A percentile compares a stretch with the other conserved stretches of the same genome.
These are phyloP conservation scores for Dynastes maya DNA, from an alignment of 2,888 invertebrate species.

Conservation along the genomic window DNA sequence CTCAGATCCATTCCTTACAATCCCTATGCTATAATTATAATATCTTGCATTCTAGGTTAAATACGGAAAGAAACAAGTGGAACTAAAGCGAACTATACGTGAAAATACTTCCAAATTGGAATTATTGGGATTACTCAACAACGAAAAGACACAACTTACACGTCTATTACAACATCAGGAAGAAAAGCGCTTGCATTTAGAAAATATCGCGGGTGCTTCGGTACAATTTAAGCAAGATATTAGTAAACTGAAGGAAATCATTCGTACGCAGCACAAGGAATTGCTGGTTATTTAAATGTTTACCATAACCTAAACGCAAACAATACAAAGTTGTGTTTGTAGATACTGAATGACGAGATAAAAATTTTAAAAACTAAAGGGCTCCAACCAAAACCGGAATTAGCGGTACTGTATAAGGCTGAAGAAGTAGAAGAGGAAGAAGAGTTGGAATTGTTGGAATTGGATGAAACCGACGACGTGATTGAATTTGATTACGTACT, in stretches of 20 bases:
- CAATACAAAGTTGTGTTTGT: not conserved
- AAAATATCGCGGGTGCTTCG: constrained; percentile 62
- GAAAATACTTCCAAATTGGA: constrained; percentile 74
- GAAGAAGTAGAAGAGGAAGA: constrained; percentile 55
- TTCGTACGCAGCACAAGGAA: constrained; percentile 67
- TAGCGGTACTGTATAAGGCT: constrained; percentile 42
- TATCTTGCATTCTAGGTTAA: constrained; percentile 60
- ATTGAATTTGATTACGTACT: constrained; percentile 46
- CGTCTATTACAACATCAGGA: constrained; percentile 68
- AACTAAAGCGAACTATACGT: constrained; percentile 70
- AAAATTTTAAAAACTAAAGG: constrained; percentile 66
- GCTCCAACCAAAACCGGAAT: constrained; percentile 53
- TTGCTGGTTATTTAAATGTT: constrained; percentile 60
- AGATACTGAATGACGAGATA: constrained; percentile 60
- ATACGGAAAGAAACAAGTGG: constrained; percentile 65
- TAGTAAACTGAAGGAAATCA: constrained; percentile 66
- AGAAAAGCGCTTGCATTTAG: constrained; percentile 61
- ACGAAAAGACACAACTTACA: constrained; percentile 72
- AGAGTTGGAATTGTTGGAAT: constrained; percentile 52
- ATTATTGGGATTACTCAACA: constrained; percentile 73
- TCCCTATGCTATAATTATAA: not conserved
- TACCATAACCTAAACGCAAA: not conserved
- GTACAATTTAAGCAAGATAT: constrained; percentile 67
- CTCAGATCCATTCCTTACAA: constrained; percentile 13
- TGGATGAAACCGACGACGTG: constrained; percentile 54